Conservation (phyloP, 2,888 invertebrate genomes). For the Gnatocerus cornutus region DNA sequence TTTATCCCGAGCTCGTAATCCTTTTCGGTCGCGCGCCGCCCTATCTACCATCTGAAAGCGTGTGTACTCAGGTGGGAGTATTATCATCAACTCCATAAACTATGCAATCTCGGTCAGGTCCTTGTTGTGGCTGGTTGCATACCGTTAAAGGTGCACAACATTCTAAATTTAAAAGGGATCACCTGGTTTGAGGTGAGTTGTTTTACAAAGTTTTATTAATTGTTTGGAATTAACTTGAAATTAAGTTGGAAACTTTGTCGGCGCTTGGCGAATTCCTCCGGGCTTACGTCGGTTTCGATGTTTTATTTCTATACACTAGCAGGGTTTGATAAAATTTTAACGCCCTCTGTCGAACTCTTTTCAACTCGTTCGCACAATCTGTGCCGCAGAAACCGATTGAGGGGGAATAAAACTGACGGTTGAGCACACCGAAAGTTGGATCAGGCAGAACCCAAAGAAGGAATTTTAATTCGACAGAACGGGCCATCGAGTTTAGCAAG, state of each 20-base stretch:
- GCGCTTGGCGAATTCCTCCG: constrained; percentile 40
- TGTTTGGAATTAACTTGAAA: constrained; percentile 50
- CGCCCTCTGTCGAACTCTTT: constrained; percentile 22
- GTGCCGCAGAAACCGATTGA: constrained; percentile 1
- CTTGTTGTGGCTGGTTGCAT: constrained; percentile 51
- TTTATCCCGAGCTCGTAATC: constrained; percentile 38
- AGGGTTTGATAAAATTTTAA: constrained; percentile 39
- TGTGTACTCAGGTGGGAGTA: constrained; percentile 46
- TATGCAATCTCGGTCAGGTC: constrained; percentile 52
- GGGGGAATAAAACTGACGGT: constrained; percentile 6
- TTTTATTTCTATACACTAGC: constrained; percentile 37
- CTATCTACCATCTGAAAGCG: constrained; percentile 19
- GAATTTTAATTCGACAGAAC: constrained; percentile 1
- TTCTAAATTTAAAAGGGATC: constrained; percentile 48
- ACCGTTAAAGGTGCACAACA: constrained; percentile 13
- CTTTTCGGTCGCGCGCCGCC: constrained; percentile 25
- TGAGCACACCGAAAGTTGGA: constrained; percentile 1
- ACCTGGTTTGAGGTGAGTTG: constrained; percentile 46
- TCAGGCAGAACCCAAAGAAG: background rate
- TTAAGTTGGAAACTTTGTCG: constrained; percentile 47
- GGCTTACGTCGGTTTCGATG: constrained; percentile 39
- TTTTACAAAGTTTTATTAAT: constrained; percentile 52
- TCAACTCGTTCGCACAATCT: constrained; percentile 8
- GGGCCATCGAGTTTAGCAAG: too few species aligned
- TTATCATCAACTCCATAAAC: constrained; percentile 51